These are phyloP conservation scores for Drosophila borborema DNA, from an alignment of 2,888 invertebrate genomes.

Conservation along the genomic window DNA sequence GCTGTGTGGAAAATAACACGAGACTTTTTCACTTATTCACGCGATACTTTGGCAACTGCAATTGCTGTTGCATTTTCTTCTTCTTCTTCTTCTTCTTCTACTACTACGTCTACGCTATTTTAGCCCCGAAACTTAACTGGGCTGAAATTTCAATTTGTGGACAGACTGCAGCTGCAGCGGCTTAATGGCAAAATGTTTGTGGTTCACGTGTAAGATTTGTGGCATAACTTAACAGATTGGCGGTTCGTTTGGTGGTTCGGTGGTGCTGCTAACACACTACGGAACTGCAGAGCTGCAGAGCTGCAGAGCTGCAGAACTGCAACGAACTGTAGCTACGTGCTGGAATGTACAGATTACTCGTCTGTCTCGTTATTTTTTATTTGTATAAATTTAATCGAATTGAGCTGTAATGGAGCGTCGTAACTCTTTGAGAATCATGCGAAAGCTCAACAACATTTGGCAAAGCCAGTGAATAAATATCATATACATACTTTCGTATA, in stretches of 20 bases:
- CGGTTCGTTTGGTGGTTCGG: conserved; percentile 11
- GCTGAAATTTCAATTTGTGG: conserved; percentile 52
- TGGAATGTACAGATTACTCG: conserved; percentile 46
- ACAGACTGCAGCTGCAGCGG: conserved; percentile 14
- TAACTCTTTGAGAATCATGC: background rate
- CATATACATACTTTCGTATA: too few relatives aligned
- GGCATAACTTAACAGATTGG: conserved; percentile 49
- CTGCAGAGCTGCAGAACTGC: background rate
- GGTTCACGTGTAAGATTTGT: conserved; percentile 70
- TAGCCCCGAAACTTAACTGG: conserved; percentile 45
- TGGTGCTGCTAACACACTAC: background rate
- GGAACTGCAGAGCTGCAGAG: background rate
- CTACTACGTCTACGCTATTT: background rate
- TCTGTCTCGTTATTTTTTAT: background rate
- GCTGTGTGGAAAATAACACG: background rate
- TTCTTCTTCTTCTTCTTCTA: background rate
- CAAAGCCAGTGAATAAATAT: background rate
- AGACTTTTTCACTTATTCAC: conserved; percentile 29
- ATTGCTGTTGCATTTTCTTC: background rate
- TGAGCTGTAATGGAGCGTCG: background rate
- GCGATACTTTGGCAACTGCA: conserved; percentile 14
- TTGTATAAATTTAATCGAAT: conserved; percentile 2
- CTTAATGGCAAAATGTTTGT: conserved; percentile 48
- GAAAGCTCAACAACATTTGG: background rate
- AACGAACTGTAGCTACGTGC: conserved; percentile 34